phyloP scores from a whole-genome alignment of 2,113 vertebrate species.

The Eublepharis macularius region DNA sequence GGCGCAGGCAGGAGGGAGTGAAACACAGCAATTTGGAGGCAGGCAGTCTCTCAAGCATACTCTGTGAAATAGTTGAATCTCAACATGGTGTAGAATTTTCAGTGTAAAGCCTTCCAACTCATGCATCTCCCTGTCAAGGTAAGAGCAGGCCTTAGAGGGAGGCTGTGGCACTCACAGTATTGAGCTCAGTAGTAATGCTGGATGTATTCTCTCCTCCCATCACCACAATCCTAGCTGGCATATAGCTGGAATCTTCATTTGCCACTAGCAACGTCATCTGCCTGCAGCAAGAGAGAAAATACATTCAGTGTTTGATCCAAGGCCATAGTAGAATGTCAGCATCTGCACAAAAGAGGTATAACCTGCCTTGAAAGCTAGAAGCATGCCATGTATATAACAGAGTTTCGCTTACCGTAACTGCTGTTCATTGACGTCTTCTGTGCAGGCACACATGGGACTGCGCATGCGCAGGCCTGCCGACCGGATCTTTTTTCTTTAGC shows the following conservation, averaged over 20 bases:
- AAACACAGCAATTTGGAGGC: background rate
- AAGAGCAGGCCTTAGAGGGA: background rate
- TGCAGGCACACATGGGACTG: too few species aligned
- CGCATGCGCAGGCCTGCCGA: too few species aligned
- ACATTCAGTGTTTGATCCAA: background rate
- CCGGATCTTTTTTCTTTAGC: too few species aligned
- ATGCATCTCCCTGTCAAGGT: background rate
- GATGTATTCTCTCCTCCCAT: constrained; percentile 80
- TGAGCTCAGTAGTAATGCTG: constrained; percentile 87
- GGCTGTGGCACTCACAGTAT: constrained; percentile 74
- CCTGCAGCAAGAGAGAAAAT: constrained; percentile 66
- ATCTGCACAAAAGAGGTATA: background rate
- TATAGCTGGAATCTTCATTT: constrained; percentile 96
- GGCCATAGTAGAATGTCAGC: background rate
- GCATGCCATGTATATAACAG: too few species aligned
- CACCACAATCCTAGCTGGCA: constrained; percentile 93
- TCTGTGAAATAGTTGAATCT: too few species aligned
- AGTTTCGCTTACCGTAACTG: too few species aligned
- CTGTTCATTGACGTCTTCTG: too few species aligned
- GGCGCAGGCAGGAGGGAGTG: background rate
- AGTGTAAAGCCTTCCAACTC: background rate
- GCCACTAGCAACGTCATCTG: constrained; percentile 90
- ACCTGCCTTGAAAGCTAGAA: background rate
- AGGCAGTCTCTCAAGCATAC: background rate
- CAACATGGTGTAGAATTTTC: background rate